Percentiles rank a stretch among this genome's conserved stretches.
Conservation (phyloP, 2,888 invertebrate genomes). For the Catocala fraxini region DNA sequence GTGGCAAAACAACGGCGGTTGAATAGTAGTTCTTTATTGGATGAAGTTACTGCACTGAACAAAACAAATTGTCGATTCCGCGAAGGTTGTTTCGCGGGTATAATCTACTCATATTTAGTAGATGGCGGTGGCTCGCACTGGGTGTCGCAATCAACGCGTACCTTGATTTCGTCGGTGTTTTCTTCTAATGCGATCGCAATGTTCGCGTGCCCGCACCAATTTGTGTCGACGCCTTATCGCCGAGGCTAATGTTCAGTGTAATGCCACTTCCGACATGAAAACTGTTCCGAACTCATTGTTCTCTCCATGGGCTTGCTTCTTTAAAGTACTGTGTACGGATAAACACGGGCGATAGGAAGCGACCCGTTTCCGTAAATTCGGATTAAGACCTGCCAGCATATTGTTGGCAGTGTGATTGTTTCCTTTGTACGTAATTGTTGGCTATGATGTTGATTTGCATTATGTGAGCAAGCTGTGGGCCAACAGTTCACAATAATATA, state of each 20-base stretch:
- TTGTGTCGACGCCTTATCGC: constrained; percentile 83
- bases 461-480: neutral
- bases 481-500: constrained; percentile 8
- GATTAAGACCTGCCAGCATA: constrained; percentile 48
- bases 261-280: constrained; percentile 85
- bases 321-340: constrained; percentile 64
- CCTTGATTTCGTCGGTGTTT: constrained; percentile 51
- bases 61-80: constrained; percentile 18
- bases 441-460: constrained; percentile 11
- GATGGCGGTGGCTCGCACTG: constrained; percentile 18
- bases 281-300: constrained; percentile 77
- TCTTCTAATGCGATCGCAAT: constrained; percentile 61
- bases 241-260: constrained; percentile 82
- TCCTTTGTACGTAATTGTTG: constrained; percentile 33
- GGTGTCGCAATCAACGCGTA: constrained; percentile 38
- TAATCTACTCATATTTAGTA: constrained; percentile 33
- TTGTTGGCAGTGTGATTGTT: constrained; percentile 44
- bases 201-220: constrained; percentile 80
- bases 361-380: constrained; percentile 59
- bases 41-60: neutral
- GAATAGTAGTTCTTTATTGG: too few species aligned
- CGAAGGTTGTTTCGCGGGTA: constrained; percentile 26
- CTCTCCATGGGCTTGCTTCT: constrained; percentile 57
- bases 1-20: too few species aligned
- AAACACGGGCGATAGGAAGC: constrained; percentile 60